Evolutionary conservation across 2,113 vertebrate genomes (phyloP).

Genomic region (Campylomormyrus tamandua): DNA sequence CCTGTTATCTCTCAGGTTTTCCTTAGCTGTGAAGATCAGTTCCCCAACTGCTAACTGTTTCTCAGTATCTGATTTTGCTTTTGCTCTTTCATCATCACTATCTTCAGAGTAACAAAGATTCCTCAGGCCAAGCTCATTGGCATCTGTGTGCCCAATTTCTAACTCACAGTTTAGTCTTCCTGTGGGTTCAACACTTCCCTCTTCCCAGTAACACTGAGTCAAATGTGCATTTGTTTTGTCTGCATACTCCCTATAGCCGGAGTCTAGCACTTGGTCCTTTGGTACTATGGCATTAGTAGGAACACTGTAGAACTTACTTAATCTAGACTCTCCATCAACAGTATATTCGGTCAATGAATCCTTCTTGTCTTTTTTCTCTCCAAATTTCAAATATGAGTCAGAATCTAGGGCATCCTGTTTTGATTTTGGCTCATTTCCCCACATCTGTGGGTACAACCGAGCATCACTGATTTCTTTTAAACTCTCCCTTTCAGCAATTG

Average conservation of each 20-base stretch:
- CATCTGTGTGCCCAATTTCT: conserved; percentile 37
- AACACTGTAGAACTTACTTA: conserved; percentile 43
- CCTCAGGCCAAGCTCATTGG: conserved; percentile 57
- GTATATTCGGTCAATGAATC: conserved; percentile 21
- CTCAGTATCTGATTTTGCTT: conserved; percentile 40
- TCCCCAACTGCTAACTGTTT: conserved; percentile 46
- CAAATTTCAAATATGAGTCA: conserved; percentile 22
- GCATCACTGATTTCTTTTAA: conserved; percentile 22
- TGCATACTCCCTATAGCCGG: conserved; percentile 21
- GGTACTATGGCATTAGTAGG: conserved; percentile 24
- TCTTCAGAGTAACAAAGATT: conserved; percentile 48
- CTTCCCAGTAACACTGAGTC: conserved; percentile 32
- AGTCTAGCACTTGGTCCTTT: conserved; percentile 15
- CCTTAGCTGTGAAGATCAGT: conserved; percentile 44
- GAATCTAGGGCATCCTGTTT: conserved; percentile 34
- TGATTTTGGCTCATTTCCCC: neutral
- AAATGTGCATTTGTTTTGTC: conserved; percentile 23
- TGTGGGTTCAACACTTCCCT: conserved; percentile 24
- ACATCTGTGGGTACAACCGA: neutral
- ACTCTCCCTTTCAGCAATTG: conserved; percentile 31
- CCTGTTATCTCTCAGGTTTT: conserved; percentile 40
- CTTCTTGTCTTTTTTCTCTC: conserved; percentile 10
- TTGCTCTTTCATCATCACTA: conserved; percentile 30
- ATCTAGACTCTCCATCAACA: conserved; percentile 40
- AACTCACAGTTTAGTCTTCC: conserved; percentile 28